Evolutionary conservation across 2,888 invertebrate genomes (phyloP), one percentile per base, ranked within the genome.

Genomic region (Theodoxus fluviatilis): DNA sequence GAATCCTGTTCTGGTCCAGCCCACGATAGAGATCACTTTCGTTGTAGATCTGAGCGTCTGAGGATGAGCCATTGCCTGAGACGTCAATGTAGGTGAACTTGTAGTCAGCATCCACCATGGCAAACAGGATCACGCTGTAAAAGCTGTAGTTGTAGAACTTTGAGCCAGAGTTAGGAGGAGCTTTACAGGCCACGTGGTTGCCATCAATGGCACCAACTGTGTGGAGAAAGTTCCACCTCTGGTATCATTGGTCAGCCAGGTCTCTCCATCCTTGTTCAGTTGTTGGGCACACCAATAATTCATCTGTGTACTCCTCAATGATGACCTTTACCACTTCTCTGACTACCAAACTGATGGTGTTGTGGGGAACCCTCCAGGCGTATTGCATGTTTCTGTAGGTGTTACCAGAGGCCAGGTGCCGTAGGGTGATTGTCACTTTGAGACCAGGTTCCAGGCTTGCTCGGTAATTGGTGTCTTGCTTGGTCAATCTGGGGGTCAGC

Each of bases 321-420:
- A 76, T 76, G 72, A 73, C 77, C 65, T 74, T n/a, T n/a, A 65
- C 59, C 22, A 75, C 72, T 67, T 75, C 74, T 67, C 71, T 57
- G 43, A 74, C 71, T 4, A 75, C 69, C 6, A 69, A 15, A 25
- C 61, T 67, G 25, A 73, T 57, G 28, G n/a, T 57, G 57, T 57
- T 57, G 28, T 57, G 57, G 12, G 57, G 57, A 12, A 57, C 57
- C 68, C 77, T 73, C 73, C 74, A 77, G 37, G 64, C 73, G 49
- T 68, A 75, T 55, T 72, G 55, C 74, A 77, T 74, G 63, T 69
- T 43, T 33, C 38, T n/a, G 71, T 76, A 76, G n/a, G n/a, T 72
- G 38, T 37, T 38, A 22, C 76, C 76, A 63, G 71, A 73, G 4
- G 69, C 74, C 33, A 75, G 73, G 73, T 76, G 72, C 49, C 74